These are phyloP conservation scores for Mirza zaza DNA, from an alignment of 2,113 vertebrate species.

Conservation along the genomic window DNA sequence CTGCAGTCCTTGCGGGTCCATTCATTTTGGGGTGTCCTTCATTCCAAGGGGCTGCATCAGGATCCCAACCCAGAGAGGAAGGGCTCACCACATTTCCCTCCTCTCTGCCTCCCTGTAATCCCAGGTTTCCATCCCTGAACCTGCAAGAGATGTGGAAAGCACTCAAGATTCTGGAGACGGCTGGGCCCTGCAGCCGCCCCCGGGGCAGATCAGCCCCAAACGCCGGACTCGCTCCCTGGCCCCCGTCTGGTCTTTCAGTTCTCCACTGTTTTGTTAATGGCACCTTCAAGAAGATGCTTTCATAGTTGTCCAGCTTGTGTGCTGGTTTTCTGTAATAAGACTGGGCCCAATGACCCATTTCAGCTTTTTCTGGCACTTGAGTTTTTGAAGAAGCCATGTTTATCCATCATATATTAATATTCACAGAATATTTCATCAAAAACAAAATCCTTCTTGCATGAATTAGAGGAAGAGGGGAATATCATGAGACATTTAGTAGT, in stretches of 20 bases:
- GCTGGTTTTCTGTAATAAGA: not conserved
- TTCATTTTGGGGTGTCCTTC: not conserved
- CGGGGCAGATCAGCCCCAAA: not conserved
- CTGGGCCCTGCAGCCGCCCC: not conserved
- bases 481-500: not conserved
- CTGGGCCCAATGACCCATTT: not conserved
- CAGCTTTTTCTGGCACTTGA: not conserved
- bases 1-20: too few relatives aligned
- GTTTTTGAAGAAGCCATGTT: not conserved
- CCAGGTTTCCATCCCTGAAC: not conserved
- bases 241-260: not conserved
- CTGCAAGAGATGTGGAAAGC: not conserved
- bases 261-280: not conserved
- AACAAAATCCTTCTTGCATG: not conserved
- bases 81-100: not conserved
- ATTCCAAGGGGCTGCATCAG: not conserved
- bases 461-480: not conserved
- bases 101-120: not conserved
- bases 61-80: not conserved
- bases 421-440: not conserved
- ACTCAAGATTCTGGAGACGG: not conserved
- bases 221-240: too few relatives aligned
- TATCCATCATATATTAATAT: not conserved
- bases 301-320: not conserved
- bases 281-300: not conserved